Base-by-base conservation (phyloP, 35 echinoderm and acorn worm genomes). In the Hemicentrotus pulcherrimus region DNA sequence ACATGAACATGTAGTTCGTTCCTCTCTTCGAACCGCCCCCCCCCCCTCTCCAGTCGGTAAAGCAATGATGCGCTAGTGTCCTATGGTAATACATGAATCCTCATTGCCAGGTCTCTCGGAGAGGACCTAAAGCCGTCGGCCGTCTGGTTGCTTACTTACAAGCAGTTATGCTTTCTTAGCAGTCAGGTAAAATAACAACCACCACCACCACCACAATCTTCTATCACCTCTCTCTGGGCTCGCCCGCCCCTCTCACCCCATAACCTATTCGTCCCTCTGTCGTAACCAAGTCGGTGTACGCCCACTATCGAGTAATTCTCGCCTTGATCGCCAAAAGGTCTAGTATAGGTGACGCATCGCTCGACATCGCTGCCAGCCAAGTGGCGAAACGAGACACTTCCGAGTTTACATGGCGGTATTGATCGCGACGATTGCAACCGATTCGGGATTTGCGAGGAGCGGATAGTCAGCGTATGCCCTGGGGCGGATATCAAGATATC, bases 391-490 rank as follows among this genome's bases (percentile, higher is more conserved):
- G 65, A 22, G 65, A 78, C 19, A 78, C 65, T 78, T 78, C 65
- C 65, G 65, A 78, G 65, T 78, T 78, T 78, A 78, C 65, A 78
- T 78, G 65, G 88, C 88, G 88, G 88, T 90, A 90, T 90, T 90
- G 88, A 90, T 90, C 88, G 33, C 88, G 46, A 32, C 46, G 88
- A 90, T 90, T 45, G 88, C 32, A 90, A 90, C 88, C 88, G 88
- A 90, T 90, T 90, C 46, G 88, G 46, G 88, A 90, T 90, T 41
- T 45, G 32, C 88, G 30, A 90, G 32, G 88, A 30, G 32, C 88
- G 88, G 88, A 45, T 90, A 90, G 88, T 41, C 32, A 45, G 32
- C 31, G 88, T 4, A 45, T 90, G 32, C 13, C 88, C 88, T 30
- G 12, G 88, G 88, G 88, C 88, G 88, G 88, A 90, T 90, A 35